phyloP scores from a whole-genome alignment of 2,888 invertebrate species.

The Aporophyla lueneburgensis region DNA sequence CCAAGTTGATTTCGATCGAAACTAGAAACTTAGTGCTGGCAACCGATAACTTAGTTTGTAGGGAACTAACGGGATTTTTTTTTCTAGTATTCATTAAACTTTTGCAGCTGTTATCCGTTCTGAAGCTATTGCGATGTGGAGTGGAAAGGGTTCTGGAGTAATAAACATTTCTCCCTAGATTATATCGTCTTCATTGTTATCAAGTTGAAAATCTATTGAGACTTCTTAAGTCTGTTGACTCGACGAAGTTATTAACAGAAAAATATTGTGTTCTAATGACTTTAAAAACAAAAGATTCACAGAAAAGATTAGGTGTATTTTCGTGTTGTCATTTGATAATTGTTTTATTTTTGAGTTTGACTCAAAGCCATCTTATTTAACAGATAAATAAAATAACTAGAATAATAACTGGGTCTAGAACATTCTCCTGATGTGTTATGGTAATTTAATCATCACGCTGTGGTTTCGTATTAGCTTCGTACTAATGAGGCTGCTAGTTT shows the following conservation, averaged over 20 bases:
- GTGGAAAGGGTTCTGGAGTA: slow-evolving; percentile 40
- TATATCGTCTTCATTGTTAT: slow-evolving; percentile 44
- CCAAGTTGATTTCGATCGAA: slow-evolving; percentile 83
- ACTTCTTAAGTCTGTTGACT: slow-evolving; percentile 15
- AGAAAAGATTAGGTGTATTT: not conserved
- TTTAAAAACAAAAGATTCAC: slow-evolving; percentile 15
- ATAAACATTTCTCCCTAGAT: slow-evolving; percentile 49
- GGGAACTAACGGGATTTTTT: slow-evolving; percentile 68
- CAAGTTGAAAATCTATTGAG: slow-evolving; percentile 35
- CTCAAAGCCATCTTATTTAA: no score
- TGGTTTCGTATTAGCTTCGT: no score
- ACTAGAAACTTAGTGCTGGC: slow-evolving; percentile 73
- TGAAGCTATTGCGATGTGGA: slow-evolving; percentile 45
- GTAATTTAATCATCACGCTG: not conserved
- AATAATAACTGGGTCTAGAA: not conserved
- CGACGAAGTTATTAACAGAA: slow-evolving; percentile 26
- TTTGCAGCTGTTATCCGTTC: slow-evolving; percentile 56
- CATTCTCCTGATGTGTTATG: not conserved
- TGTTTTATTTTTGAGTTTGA: not conserved
- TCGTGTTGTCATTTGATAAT: not conserved
- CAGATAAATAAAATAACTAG: not conserved
- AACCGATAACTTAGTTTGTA: slow-evolving; percentile 77
- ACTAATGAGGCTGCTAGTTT: no score
- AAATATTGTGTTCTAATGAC: slow-evolving; percentile 18
- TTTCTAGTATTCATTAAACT: slow-evolving; percentile 70